Base-by-base conservation (phyloP, 2,888 invertebrate genomes). In the Lycophotia porphyrea region DNA sequence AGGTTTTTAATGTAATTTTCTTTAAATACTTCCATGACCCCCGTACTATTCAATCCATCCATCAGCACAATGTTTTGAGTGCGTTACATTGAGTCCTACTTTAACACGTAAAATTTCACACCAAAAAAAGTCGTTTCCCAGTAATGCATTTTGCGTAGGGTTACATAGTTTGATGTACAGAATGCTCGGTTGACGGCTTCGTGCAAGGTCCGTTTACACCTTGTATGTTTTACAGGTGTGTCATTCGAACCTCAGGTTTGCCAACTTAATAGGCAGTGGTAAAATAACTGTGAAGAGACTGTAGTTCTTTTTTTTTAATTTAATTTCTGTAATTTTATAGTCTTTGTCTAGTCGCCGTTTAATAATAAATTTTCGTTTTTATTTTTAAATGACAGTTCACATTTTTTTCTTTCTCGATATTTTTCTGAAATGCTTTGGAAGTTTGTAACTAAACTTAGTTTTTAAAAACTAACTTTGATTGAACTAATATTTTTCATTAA, bases 281-380 rank as follows among this genome's bases (percentile, higher is more conserved):
- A 18, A 63, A 39, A 8, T 15, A 39, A 39, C 39, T 27, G 18
- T 63, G 9, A 39, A 63, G 1, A 4, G 63, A 18, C 18, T n/a
- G 39, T 76, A 73, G 39, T 77, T 70, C 13, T 49, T 63, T 71
- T 79, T 79, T 13, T 39, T 39, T 0, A 9, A 60, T 72, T 73
- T 39, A 52, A 61, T 61, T 73, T 64, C 49, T 47, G 36, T 69
- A 36, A 61, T 39, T 78, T 52, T 70, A 74, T 36, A 66, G 72
- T 84, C 80, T 66, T 69, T 76, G 36, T 83, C 77, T 85, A 85
- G 86, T 83, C 86, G 83, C 83, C 31, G 44, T 71, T 47, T 63
- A 63, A 24, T 58, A 71, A 60, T 71, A 69, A 55, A 27, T 39
- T 27, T 63, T 49, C 7, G 44, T 74, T 85, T 71, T 36, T 27